Conservation (phyloP, 1,140 invertebrate genomes). For the Caenorhabditis brenneri region DNA sequence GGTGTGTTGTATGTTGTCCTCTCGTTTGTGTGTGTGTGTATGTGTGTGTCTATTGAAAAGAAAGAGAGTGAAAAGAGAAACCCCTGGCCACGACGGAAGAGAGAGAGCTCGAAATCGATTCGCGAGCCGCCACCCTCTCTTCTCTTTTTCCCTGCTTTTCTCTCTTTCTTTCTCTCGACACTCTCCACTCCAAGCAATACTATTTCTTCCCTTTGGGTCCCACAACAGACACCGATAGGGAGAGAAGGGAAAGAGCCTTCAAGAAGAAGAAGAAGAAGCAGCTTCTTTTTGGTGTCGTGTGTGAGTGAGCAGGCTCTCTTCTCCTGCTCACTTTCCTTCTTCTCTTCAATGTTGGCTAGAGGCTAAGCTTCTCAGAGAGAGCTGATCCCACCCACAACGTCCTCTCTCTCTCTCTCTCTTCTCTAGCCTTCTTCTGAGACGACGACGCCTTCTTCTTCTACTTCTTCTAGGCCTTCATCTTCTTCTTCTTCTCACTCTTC, state of each 20-base stretch:
- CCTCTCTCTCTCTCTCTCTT: background rate
- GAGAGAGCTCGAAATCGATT: background rate
- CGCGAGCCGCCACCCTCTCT: background rate
- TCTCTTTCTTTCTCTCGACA: background rate
- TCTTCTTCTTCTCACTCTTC: background rate
- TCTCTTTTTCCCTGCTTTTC: background rate
- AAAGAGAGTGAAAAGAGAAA: background rate
- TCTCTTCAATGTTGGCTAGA: no score
- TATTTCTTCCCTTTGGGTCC: background rate
- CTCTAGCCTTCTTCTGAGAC: background rate
- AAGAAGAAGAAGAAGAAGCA: slow-evolving; percentile 32
- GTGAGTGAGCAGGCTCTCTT: background rate
- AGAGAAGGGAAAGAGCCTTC: background rate
- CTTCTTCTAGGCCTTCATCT: background rate
- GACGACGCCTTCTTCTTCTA: background rate
- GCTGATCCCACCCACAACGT: slow-evolving; percentile 42
- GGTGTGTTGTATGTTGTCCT: slow-evolving; percentile 8
- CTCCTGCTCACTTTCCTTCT: background rate
- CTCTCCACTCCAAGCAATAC: background rate
- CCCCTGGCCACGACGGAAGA: no score
- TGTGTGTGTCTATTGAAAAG: no score
- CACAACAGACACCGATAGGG: slow-evolving; percentile 18
- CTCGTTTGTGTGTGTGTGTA: background rate
- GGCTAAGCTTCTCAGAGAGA: slow-evolving; percentile 32
- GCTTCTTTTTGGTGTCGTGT: slow-evolving; percentile 40